Evolutionary conservation across 2,113 vertebrate genomes (phyloP).

Genomic region (Candoia aspera): DNA sequence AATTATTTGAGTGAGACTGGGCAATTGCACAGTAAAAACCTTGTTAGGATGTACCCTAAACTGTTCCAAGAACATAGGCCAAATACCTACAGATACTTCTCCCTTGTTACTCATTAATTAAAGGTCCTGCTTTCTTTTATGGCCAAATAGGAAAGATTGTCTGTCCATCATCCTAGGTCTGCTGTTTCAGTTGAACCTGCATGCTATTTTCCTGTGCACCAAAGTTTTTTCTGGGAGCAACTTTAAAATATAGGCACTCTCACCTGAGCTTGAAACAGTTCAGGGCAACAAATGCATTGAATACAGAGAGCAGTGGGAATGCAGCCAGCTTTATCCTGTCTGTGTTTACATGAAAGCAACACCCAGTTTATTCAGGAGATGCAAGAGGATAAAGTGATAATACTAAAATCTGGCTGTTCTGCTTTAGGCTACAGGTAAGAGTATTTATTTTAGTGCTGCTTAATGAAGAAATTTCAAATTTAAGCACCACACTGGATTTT

Average conservation of each 20-base stretch:
- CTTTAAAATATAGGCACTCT: background rate
- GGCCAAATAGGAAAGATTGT: background rate
- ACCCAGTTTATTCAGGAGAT: background rate
- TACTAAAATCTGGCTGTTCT: background rate
- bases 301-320: background rate
- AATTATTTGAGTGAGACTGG: background rate
- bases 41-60: background rate
- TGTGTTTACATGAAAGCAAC: background rate
- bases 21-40: background rate
- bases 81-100: background rate
- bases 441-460: too few relatives aligned
- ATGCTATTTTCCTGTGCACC: background rate
- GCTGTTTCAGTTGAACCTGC: background rate
- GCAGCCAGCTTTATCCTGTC: background rate
- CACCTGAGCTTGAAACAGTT: background rate
- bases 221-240: background rate
- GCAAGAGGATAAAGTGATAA: background rate
- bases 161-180: background rate
- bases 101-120: background rate
- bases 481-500: background rate
- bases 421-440: background rate
- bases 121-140: background rate
- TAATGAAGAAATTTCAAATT: background rate
- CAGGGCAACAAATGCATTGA: background rate
- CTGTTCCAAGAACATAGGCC: background rate